phyloP scores from a whole-genome alignment of 64 coral and sea anemone genomes.

The Catalaphyllia jardinei region DNA sequence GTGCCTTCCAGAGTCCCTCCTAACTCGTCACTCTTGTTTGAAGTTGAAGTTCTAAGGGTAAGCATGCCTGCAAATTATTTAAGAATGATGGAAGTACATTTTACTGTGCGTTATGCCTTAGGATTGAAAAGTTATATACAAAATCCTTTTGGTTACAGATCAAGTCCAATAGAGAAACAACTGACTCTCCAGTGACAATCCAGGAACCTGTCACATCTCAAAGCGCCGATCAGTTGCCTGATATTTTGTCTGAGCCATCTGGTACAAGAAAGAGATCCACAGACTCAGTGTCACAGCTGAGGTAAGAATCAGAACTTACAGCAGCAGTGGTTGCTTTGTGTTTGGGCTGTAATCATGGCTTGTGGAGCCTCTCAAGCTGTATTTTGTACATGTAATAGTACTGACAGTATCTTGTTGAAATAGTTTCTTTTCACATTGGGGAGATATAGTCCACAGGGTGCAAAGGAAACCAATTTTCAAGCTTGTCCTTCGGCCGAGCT shows the following conservation, averaged over 20 bases:
- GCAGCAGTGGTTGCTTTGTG: neutral
- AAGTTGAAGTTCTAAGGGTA: slow-evolving; percentile 94
- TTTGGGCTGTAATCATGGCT: too few relatives aligned
- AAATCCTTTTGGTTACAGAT: slow-evolving; percentile 11
- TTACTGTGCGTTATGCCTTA: too few relatives aligned
- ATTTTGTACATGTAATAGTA: too few relatives aligned
- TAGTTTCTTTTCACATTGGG: too few relatives aligned
- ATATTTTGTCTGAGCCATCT: slow-evolving; percentile 58
- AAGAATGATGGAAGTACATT: too few relatives aligned
- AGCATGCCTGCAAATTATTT: neutral
- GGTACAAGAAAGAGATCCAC: slow-evolving; percentile 53
- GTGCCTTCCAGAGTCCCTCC: slow-evolving; percentile 79
- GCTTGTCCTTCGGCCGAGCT: too few relatives aligned
- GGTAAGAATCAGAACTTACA: neutral
- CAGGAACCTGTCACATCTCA: slow-evolving; percentile 28
- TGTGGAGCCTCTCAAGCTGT: neutral
- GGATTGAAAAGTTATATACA: too few relatives aligned
- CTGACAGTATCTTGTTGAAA: too few relatives aligned
- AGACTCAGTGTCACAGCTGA: slow-evolving; percentile 18
- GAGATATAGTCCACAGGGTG: too few relatives aligned
- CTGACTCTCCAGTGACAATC: slow-evolving; percentile 43
- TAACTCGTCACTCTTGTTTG: slow-evolving; percentile 85
- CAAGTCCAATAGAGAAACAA: slow-evolving; percentile 63
- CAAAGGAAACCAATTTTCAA: too few relatives aligned
- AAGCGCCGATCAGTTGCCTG: slow-evolving; percentile 50